phyloP scores from a whole-genome alignment of 2,888 invertebrate genomes.

The Aelia acuminata region DNA sequence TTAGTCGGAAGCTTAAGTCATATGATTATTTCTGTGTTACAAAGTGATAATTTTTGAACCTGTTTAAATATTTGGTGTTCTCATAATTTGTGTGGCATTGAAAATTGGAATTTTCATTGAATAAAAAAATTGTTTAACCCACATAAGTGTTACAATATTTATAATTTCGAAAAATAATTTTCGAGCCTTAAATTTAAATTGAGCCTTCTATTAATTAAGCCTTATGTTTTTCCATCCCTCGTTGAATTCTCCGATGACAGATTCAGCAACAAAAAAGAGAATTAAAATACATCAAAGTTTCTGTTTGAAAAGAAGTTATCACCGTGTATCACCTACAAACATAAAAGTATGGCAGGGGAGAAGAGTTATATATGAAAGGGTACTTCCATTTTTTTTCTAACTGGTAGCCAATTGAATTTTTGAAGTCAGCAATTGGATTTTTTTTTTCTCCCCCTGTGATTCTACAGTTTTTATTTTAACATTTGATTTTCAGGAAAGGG shows the following conservation, averaged over 20 bases:
- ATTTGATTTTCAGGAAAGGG: constrained; percentile 59
- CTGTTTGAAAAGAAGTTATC: constrained; percentile 57
- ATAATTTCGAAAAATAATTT: too few species aligned
- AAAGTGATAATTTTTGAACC: too few species aligned
- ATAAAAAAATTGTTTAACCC: too few species aligned
- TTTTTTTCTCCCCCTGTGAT: constrained; percentile 54
- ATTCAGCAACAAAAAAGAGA: constrained; percentile 47
- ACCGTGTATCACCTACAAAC: constrained; percentile 55
- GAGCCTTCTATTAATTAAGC: too few species aligned
- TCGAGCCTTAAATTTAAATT: too few species aligned
- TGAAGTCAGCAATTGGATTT: constrained; percentile 57
- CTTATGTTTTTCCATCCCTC: not conserved
- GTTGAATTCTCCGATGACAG: constrained; percentile 2
- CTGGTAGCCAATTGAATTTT: constrained; percentile 59
- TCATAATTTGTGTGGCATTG: too few species aligned
- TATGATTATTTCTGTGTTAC: too few species aligned
- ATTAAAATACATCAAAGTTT: constrained; percentile 58
- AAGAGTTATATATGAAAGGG: constrained; percentile 3
- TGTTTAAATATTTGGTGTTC: too few species aligned
- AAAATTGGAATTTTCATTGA: too few species aligned
- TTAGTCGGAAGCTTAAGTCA: too few species aligned
- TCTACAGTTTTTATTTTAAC: constrained; percentile 60
- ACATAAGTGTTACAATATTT: too few species aligned
- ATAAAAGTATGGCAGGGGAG: constrained; percentile 51
- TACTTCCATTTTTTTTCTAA: constrained; percentile 38